phyloP scores from a whole-genome alignment of 2,113 vertebrate genomes.

The Eulemur rufifrons region DNA sequence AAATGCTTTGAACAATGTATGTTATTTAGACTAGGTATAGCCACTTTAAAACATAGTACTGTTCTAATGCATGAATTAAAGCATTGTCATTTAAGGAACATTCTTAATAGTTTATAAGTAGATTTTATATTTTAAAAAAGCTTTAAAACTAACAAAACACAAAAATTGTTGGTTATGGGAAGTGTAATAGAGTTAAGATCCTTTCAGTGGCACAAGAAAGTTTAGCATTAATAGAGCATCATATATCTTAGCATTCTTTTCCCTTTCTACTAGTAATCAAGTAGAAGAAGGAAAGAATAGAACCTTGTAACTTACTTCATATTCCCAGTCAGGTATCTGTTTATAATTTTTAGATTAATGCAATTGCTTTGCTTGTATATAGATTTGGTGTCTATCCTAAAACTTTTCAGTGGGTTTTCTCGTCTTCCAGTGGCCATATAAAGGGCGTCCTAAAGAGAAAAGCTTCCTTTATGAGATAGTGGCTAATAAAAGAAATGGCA shows the following conservation, averaged over 20 bases:
- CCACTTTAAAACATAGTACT: background rate
- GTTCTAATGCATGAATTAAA: conserved; percentile 12
- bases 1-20: background rate
- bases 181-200: background rate
- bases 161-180: background rate
- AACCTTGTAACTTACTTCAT: background rate
- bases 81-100: background rate
- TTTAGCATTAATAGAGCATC: background rate
- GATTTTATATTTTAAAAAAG: background rate
- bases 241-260: conserved; percentile 20
- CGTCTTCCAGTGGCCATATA: conserved; percentile 89
- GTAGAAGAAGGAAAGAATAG: background rate
- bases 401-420: conserved; percentile 31
- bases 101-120: conserved; percentile 21
- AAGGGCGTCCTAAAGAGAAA: conserved; percentile 90
- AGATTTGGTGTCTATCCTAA: background rate
- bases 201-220: conserved; percentile 5
- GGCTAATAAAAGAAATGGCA: conserved; percentile 94
- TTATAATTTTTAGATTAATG: background rate
- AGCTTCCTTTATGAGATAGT: conserved; percentile 98
- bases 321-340: background rate
- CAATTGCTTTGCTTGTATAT: conserved; percentile 16
- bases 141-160: background rate
- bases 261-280: background rate
- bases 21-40: background rate